A percentile compares a stretch with the other conserved stretches of the same genome.
Evolutionary conservation across 2,113 vertebrate genomes (phyloP).

Genomic region (Chiloscyllium plagiosum): DNA sequence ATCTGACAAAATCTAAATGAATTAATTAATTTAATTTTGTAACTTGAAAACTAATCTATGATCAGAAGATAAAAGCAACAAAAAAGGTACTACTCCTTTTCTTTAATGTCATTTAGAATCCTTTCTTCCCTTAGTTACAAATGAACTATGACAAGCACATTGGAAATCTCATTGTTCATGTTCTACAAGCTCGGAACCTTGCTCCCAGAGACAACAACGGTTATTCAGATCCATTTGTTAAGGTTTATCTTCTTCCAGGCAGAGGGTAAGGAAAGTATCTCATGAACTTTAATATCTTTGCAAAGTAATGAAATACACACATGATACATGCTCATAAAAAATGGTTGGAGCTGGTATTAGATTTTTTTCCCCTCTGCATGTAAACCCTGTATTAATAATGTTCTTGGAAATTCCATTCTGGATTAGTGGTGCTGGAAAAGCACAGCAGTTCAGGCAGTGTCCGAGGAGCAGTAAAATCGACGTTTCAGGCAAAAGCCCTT

Average conservation of each 20-base stretch:
- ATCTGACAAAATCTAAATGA: not conserved
- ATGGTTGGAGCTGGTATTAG: not conserved
- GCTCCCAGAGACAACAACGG: constrained; percentile 86
- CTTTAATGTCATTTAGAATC: constrained; percentile 37
- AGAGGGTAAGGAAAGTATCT: constrained; percentile 75
- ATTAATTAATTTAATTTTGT: not conserved
- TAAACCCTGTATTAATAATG: not conserved
- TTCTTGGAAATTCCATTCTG: not conserved
- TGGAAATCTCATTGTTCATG: constrained; percentile 92
- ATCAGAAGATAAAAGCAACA: not conserved
- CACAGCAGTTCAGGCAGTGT: no score
- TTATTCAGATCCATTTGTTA: constrained; percentile 96
- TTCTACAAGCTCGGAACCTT: constrained; percentile 94
- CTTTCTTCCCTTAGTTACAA: constrained; percentile 73
- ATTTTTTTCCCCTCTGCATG: not conserved
- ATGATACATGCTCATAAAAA: not conserved
- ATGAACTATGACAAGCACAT: constrained; percentile 93
- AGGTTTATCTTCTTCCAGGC: constrained; percentile 96
- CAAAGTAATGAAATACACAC: not conserved
- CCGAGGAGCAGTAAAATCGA: no score
- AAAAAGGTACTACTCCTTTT: not conserved
- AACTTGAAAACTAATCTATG: not conserved
- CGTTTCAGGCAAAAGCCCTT: no score
- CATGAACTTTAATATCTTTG: not conserved
- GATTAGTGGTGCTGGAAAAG: no score